These are phyloP conservation scores for Metaphire vulgaris DNA, from an alignment of 1,140 invertebrate genomes.

Conservation along the genomic window DNA sequence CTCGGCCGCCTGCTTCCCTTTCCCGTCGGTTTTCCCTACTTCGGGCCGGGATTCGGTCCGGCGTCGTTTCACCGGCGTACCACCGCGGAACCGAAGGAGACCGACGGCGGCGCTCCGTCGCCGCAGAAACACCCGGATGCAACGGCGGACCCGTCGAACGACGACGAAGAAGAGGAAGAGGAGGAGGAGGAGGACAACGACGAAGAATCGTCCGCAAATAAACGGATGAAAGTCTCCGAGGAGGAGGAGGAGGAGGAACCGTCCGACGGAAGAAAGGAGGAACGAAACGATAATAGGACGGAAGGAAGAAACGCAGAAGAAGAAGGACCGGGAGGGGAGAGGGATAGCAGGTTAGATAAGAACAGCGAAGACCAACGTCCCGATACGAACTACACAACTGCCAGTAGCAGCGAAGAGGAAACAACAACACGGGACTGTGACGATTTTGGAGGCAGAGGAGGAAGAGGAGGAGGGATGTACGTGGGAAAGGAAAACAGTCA, in stretches of 20 bases:
- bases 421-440: not conserved
- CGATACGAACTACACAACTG: not conserved
- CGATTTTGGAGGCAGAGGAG: not conserved
- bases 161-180: too few relatives aligned
- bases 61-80: not conserved
- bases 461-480: too few relatives aligned
- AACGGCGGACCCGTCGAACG: not conserved
- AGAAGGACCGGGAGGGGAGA: not conserved
- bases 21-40: not conserved
- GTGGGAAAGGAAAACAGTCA: not conserved
- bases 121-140: too few relatives aligned
- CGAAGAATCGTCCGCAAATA: too few relatives aligned
- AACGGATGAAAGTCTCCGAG: not conserved
- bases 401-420: not conserved
- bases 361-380: too few relatives aligned
- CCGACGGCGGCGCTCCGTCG: too few relatives aligned
- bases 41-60: not conserved
- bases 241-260: not conserved
- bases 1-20: not conserved
- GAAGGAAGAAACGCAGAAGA: not conserved
- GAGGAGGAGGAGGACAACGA: too few relatives aligned
- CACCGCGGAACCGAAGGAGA: too few relatives aligned
- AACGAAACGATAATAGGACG: not conserved
- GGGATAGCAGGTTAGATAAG: too few relatives aligned
- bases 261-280: not conserved